Conservation (phyloP, 2,113 vertebrate genomes). For the Microcebus jonahi region DNA sequence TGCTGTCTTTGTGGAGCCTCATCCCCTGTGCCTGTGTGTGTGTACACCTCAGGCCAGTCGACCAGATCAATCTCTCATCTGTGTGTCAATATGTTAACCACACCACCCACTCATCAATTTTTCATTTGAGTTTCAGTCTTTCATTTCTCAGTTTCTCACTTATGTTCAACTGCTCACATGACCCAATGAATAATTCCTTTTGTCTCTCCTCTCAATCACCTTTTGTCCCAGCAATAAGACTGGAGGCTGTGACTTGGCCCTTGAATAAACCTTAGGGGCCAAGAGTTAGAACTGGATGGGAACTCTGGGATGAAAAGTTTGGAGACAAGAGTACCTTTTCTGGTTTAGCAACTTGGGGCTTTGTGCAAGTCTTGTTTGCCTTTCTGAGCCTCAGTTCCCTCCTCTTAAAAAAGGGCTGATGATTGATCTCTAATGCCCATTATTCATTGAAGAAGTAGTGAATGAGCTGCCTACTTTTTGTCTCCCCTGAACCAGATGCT, state of each 20-base stretch:
- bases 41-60: background rate
- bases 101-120: conserved; percentile 17
- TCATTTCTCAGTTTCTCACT: conserved; percentile 67
- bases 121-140: conserved; percentile 45
- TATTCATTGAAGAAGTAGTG: background rate
- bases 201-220: conserved; percentile 70
- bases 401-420: background rate
- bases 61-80: conserved; percentile 15
- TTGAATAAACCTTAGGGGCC: background rate
- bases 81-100: background rate
- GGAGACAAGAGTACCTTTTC: background rate
- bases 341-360: conserved; percentile 21
- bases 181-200: conserved; percentile 64
- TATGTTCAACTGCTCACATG: background rate
- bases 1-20: background rate
- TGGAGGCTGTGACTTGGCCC: conserved; percentile 34
- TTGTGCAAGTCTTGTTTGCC: background rate
- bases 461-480: background rate
- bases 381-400: conserved; percentile 37
- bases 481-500: background rate
- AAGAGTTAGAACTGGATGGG: background rate
- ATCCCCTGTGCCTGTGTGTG: background rate
- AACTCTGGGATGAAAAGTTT: background rate
- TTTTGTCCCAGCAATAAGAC: conserved; percentile 62
- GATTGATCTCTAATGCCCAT: background rate